phyloP scores from a whole-genome alignment of 92 coral and sea anemone genomes.

The Palythoa grandiflora region DNA sequence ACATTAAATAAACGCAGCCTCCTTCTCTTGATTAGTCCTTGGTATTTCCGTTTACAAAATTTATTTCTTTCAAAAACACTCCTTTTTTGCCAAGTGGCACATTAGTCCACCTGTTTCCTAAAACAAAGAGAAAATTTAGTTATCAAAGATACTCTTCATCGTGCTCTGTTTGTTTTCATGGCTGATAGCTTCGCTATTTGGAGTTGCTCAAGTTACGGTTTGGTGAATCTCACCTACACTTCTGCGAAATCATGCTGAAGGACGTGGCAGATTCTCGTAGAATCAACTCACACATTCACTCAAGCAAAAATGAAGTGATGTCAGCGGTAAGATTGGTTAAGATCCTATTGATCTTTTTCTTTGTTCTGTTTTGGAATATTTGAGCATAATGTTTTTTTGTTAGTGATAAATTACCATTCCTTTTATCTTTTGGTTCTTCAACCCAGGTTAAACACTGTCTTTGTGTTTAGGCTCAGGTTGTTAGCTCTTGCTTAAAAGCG shows the following conservation, averaged over 20 bases:
- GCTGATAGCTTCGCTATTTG: conserved; percentile 87
- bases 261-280: conserved; percentile 95
- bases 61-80: background rate
- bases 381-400: background rate
- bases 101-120: background rate
- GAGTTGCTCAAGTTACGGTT: conserved; percentile 96
- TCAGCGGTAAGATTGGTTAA: conserved; percentile 57
- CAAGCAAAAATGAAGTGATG: conserved; percentile 66
- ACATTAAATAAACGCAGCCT: too few relatives aligned
- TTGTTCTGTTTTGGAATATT: background rate
- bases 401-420: background rate
- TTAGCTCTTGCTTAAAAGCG: background rate
- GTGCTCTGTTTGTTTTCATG: background rate
- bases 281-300: conserved; percentile 91
- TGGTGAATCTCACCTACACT: conserved; percentile 98
- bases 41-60: background rate
- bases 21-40: background rate
- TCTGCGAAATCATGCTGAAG: conserved; percentile 98
- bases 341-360: background rate
- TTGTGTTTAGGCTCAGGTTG: background rate
- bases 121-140: background rate
- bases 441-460: too few relatives aligned
- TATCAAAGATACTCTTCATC: background rate
- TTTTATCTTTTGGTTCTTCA: background rate
- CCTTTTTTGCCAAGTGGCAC: background rate